phyloP scores from a whole-genome alignment of 1,140 invertebrate genomes.

The Macrocentrus cingulum region DNA sequence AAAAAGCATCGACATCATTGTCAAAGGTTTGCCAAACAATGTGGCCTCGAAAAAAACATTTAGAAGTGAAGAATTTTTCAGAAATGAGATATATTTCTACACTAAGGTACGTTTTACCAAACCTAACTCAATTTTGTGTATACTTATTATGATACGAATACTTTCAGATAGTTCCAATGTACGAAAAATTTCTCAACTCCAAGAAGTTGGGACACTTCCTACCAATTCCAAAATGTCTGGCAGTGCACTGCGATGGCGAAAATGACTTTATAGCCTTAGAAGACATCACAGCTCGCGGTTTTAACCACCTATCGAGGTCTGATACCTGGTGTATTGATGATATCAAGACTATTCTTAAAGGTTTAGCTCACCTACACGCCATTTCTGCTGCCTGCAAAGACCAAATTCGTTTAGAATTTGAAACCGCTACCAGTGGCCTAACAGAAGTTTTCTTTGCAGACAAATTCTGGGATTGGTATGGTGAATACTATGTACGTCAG shows the following conservation, averaged over 20 bases:
- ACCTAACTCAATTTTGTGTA: not conserved
- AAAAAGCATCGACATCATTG: constrained; percentile 57
- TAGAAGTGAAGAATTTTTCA: constrained; percentile 66
- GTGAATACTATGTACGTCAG: constrained; percentile 59
- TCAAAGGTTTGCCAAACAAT: constrained; percentile 67
- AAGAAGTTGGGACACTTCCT: constrained; percentile 36
- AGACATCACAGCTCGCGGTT: constrained; percentile 64
- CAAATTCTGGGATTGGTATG: constrained; percentile 65
- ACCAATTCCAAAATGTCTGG: constrained; percentile 56
- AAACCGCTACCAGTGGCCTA: constrained; percentile 47
- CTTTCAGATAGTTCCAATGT: constrained; percentile 43
- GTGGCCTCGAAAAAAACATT: constrained; percentile 64
- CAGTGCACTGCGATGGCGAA: constrained; percentile 61
- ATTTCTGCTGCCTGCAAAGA: constrained; percentile 70
- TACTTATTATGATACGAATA: not conserved
- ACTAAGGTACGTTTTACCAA: constrained; percentile 52
- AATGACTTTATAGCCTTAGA: constrained; percentile 70
- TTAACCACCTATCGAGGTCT: constrained; percentile 55
- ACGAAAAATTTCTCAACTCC: constrained; percentile 39
- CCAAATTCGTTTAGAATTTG: constrained; percentile 63
- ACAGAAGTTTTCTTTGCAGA: constrained; percentile 65
- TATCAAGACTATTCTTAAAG: constrained; percentile 60
- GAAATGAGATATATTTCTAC: constrained; percentile 70
- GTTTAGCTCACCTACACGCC: constrained; percentile 69
- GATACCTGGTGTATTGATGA: constrained; percentile 59